Evolutionary conservation across 2,797 vertebrate genomes (phyloP).

Genomic region (Myotis pilosus): DNA sequence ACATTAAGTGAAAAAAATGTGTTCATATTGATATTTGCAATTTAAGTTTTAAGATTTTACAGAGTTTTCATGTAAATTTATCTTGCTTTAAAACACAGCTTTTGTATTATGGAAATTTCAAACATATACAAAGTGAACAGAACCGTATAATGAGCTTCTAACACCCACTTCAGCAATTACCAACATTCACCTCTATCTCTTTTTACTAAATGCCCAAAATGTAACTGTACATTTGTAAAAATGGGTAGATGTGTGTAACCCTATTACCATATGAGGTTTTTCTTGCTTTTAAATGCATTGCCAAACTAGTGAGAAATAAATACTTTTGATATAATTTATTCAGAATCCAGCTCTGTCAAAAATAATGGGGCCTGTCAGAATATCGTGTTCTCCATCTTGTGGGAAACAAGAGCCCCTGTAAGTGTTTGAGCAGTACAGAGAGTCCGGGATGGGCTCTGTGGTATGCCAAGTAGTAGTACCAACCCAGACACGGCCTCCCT

Average conservation of each 20-base stretch:
- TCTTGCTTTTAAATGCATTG: not conserved
- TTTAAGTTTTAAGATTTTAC: not conserved
- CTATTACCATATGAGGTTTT: rapidly evolving
- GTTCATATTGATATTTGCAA: not conserved
- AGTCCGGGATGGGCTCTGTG: too few species aligned
- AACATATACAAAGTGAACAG: not conserved
- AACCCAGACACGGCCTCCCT: rapidly evolving
- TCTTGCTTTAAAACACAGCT: not conserved
- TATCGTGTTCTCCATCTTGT: rapidly evolving
- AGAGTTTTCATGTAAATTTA: not conserved
- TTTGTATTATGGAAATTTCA: not conserved
- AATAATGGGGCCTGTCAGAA: not conserved
- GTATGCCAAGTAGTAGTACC: not conserved
- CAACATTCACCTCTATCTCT: rapidly evolving
- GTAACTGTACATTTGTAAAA: rapidly evolving
- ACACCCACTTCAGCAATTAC: rapidly evolving
- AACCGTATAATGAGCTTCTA: rapidly evolving
- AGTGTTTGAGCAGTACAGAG: not conserved
- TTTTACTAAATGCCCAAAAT: rapidly evolving
- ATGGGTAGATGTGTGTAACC: too few species aligned
- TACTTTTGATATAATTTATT: not conserved
- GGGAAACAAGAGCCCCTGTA: not conserved
- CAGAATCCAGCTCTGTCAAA: not conserved
- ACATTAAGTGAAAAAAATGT: not conserved
- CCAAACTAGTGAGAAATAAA: not conserved